These are phyloP conservation scores for Aphidius ervi DNA, from an alignment of 1,140 invertebrate species.

Conservation along the genomic window DNA sequence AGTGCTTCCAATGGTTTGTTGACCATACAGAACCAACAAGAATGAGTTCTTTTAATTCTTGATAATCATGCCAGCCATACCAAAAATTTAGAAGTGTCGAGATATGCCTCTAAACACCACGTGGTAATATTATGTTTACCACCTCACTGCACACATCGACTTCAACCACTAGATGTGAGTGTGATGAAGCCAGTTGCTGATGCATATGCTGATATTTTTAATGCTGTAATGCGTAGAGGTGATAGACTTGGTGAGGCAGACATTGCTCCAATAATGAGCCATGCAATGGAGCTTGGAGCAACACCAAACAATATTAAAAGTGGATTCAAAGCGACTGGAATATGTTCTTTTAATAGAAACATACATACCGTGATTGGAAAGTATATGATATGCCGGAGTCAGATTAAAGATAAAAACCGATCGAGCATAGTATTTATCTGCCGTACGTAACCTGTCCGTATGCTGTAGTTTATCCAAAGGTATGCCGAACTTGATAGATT, in stretches of 20 bases:
- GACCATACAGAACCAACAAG: constrained; percentile 19
- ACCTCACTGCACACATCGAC: constrained; percentile 37
- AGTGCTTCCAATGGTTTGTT: constrained; percentile 30
- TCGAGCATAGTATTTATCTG: no score
- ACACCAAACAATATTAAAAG: neutral
- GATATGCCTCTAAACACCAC: constrained; percentile 22
- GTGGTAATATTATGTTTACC: constrained; percentile 35
- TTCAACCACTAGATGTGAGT: constrained; percentile 40
- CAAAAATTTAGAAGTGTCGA: constrained; percentile 26
- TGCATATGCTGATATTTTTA: neutral
- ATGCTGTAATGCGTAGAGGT: no score
- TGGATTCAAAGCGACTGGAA: neutral
- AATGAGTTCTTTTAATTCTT: constrained; percentile 29
- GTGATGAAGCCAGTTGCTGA: constrained; percentile 33
- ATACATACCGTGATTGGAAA: no score
- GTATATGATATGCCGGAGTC: no score
- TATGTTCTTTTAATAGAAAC: neutral
- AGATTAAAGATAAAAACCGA: no score
- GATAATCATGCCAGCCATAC: constrained; percentile 34
- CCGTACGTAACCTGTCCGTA: no score
- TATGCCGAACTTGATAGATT: no score
- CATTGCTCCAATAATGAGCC: no score
- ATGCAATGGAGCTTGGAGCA: no score
- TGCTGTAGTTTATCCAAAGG: no score
- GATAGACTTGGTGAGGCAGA: no score